A percentile compares a stretch with the other conserved stretches of the same genome.
Evolutionary conservation across 2,113 vertebrate species (phyloP).

Genomic region (Gasterosteus nipponicus): DNA sequence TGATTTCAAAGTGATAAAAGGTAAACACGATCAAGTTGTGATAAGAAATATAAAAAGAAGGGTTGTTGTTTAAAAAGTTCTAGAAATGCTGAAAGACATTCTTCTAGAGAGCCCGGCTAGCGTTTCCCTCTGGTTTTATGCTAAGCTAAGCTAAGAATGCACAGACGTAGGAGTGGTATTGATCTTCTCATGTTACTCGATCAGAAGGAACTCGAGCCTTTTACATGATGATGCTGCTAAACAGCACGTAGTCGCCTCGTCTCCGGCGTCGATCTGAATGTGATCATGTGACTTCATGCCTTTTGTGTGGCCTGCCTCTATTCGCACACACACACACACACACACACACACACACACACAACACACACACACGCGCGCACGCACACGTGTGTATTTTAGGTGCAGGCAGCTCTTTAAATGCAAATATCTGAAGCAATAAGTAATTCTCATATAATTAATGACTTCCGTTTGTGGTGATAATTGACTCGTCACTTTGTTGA

Average conservation of each 20-base stretch:
- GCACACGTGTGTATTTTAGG: conserved; percentile 52
- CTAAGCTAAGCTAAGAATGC: not conserved
- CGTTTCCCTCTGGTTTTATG: not conserved
- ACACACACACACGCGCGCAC: not conserved
- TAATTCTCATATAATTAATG: conserved; percentile 69
- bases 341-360: not conserved
- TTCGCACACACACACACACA: not conserved
- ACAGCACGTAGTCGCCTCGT: no score
- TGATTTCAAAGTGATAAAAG: no score
- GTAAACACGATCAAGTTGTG: no score
- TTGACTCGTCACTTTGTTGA: conserved; percentile 23
- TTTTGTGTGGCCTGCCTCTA: conserved; percentile 40
- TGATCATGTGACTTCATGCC: conserved; percentile 55
- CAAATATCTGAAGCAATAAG: conserved; percentile 85
- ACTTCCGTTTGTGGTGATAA: conserved; percentile 44
- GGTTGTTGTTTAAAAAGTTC: no score
- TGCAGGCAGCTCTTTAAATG: conserved; percentile 75
- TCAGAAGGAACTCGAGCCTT: not conserved
- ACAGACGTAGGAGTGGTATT: no score
- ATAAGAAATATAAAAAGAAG: no score
- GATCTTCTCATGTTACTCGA: not conserved
- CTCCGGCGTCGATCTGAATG: conserved; percentile 23
- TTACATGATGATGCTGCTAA: not conserved
- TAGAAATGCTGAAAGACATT: no score
- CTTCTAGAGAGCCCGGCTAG: not conserved